Base-by-base conservation (phyloP, 2,113 vertebrate species). In the Amphilophus citrinellus region DNA sequence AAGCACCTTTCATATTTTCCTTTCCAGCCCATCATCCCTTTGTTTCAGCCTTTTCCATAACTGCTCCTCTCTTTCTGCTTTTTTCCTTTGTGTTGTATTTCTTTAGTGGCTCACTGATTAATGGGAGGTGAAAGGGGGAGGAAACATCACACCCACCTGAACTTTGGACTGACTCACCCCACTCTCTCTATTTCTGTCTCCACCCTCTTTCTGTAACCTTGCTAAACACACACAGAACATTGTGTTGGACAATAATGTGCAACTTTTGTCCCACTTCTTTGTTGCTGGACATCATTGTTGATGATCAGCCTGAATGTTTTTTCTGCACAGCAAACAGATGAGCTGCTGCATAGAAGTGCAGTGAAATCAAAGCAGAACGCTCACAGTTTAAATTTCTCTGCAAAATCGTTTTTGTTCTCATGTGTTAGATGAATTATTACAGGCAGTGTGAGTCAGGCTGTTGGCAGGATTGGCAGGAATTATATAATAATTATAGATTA, bases 161-260 rank as follows among this genome's bases (percentile, higher is more conserved):
- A 76, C 80, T 83, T 83, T 83, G 60, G 71, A 83, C 47, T 17
- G 13, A 22, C 80, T n/a, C 17, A 20, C 10, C 30, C 7, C 58
- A 22, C 65, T 44, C 62, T 24, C 13, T 0, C n/a, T 17, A 32
- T 0, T 27, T 68, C 50, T 17, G 35, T 22, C 50, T 24, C 75
- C 17, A 18, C 13, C 62, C 50, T 66, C 73, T 32, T 76, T 5
- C 32, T 60, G 8, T 42, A 77, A 24, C 66, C 44, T 58, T 42
- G 10, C 57, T 42, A 57, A 60, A 20, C 75, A 44, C 30, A 57
- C 65, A 50, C 53, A 76, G 14, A 58, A 76, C 56, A 58, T 58
- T 24, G 56, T 59, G 73, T 39, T 76, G 32, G 24, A 42, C 42
- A 30, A 0, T 71, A 42, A 59, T 59, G 73, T 42, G 15, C 13